These are phyloP conservation scores for Azemiops feae DNA, from an alignment of 2,113 vertebrate genomes.

Conservation along the genomic window DNA sequence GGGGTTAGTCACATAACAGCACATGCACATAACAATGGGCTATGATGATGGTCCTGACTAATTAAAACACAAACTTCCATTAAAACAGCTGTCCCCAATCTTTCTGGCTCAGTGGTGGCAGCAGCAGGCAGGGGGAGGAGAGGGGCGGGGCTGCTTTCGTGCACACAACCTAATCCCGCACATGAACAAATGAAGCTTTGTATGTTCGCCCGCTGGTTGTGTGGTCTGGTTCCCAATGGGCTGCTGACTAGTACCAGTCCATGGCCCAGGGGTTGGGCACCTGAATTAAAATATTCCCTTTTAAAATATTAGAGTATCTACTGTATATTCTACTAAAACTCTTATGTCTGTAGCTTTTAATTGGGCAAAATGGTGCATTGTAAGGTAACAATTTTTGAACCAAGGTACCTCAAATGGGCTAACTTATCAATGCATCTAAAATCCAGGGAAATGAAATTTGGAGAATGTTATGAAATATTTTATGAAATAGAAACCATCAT, in stretches of 20 bases:
- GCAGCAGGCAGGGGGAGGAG: neutral
- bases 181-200: neutral
- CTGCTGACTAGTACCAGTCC: neutral
- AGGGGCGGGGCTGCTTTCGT: neutral
- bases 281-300: neutral
- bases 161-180: neutral
- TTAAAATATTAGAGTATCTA: neutral
- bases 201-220: rapidly evolving
- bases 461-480: neutral
- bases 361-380: neutral
- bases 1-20: neutral
- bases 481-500: neutral
- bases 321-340: neutral
- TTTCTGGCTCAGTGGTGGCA: neutral
- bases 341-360: neutral
- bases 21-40: neutral
- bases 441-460: neutral
- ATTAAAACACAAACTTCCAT: neutral
- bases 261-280: neutral
- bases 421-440: neutral
- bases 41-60: neutral
- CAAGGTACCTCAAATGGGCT: neutral
- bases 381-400: neutral
- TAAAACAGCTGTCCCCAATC: neutral
- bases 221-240: neutral